These are phyloP conservation scores for Lomographa bimaculata DNA, from an alignment of 2,888 invertebrate genomes.

Conservation along the genomic window DNA sequence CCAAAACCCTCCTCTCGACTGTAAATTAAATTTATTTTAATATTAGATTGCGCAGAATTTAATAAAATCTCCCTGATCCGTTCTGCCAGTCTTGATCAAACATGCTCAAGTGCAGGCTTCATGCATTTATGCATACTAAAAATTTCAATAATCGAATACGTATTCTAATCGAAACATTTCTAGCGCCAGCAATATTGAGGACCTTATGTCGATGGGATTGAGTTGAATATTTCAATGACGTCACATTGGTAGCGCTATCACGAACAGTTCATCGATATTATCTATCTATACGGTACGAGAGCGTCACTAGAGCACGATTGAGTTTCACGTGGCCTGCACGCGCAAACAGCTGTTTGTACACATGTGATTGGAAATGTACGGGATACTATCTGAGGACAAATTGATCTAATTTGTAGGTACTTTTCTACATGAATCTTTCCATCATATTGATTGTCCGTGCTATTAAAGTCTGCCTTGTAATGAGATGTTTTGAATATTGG, in stretches of 20 bases:
- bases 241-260: conserved; percentile 5
- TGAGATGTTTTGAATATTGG: too few relatives aligned
- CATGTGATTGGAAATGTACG: conserved; percentile 45
- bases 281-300: conserved; percentile 38
- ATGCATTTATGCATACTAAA: conserved; percentile 21
- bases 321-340: conserved; percentile 59
- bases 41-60: conserved; percentile 5
- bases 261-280: too few relatives aligned
- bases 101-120: conserved; percentile 12
- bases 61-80: conserved; percentile 13
- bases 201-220: conserved; percentile 4
- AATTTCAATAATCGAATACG: conserved; percentile 23
- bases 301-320: conserved; percentile 46
- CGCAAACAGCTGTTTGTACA: conserved; percentile 58
- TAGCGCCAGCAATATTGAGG: neutral
- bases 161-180: conserved; percentile 21
- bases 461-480: too few relatives aligned
- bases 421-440: conserved; percentile 4
- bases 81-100: conserved; percentile 14
- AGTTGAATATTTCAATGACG: conserved; percentile 14
- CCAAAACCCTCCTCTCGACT: conserved; percentile 1
- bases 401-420: neutral
- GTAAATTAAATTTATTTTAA: conserved; percentile 11
- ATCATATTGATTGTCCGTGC: too few relatives aligned
- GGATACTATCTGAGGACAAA: conserved; percentile 33